Evolutionary conservation across 2,888 invertebrate genomes (phyloP), one percentile per base, ranked within the genome.

Genomic region (Eupithecia pulchellata): DNA sequence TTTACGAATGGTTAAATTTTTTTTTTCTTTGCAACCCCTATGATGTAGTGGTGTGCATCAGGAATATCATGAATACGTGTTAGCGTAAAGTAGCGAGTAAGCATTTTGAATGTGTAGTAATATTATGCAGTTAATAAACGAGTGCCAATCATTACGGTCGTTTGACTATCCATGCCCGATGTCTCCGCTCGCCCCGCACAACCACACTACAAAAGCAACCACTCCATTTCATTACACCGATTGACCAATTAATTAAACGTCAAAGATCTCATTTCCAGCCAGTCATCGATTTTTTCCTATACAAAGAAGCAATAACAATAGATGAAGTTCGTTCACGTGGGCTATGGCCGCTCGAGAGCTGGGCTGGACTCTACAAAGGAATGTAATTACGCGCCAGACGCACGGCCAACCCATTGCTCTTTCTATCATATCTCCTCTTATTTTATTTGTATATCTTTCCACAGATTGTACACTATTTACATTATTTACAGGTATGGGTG

Each of bases 331-430:
- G 66, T 76, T 78, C 75, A 75, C 75, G 77, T 79, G 69, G 70
- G 74, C 75, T 32, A 39, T 52, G 34, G 58, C 73, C 79, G 73
- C 72, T 58, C 77, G 60, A 69, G 69, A 60, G 74, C 64, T 68
- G 75, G 78, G 76, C 80, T 80, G 77, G 77, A 77, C 80, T 80
- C 80, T 82, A 89, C 89, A 91, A 91, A 89, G 87, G 89, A 90
- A 90, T 89, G 88, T 92, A 91, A 91, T 91, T 91, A 90, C 89
- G 83, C 88, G 86, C 86, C 89, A 86, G 84, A 82, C 80, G 82
- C 89, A 89, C 82, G 84, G 82, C 63, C 66, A 72, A 72, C 78
- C 79, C 80, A 85, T 85, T 87, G 86, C 85, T 88, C 83, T 82
- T 73, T 75, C 75, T 77, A 68, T 75, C 69, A 74, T 68, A 68